Conservation (phyloP, 2,113 vertebrate genomes). For the Oncorhynchus masou region DNA sequence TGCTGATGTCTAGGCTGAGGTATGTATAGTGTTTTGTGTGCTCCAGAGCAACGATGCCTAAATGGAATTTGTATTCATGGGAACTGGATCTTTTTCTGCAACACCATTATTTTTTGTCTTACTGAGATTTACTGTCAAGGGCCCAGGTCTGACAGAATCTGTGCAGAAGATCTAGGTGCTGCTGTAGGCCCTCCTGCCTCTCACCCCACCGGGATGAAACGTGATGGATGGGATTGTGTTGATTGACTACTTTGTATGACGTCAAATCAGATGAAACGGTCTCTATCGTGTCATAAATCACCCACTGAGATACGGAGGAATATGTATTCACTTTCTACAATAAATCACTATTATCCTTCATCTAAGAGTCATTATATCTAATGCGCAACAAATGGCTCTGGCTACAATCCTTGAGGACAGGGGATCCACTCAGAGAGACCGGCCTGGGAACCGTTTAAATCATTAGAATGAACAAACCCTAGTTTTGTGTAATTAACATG, state of each 20-base stretch:
- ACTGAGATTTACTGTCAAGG: no score
- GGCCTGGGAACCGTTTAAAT: slow-evolving; percentile 9
- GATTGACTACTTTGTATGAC: slow-evolving; percentile 74
- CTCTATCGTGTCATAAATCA: slow-evolving; percentile 64
- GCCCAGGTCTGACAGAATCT: no score
- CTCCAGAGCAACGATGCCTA: no score
- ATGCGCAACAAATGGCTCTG: slow-evolving; percentile 59
- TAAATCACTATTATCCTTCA: slow-evolving; percentile 74
- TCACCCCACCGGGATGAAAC: slow-evolving; percentile 22
- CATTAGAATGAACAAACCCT: no score
- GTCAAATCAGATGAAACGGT: slow-evolving; percentile 73
- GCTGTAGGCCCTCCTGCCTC: not conserved
- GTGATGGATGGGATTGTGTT: slow-evolving; percentile 64
- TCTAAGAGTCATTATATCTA: slow-evolving; percentile 70
- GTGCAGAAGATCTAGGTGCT: no score
- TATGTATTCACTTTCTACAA: slow-evolving; percentile 67
- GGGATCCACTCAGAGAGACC: slow-evolving; percentile 22
- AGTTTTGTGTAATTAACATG: no score
- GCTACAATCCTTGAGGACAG: slow-evolving; percentile 67
- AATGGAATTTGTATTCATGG: no score
- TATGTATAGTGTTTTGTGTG: no score
- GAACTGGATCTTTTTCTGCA: no score
- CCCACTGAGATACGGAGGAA: slow-evolving; percentile 63
- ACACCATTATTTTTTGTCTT: no score
- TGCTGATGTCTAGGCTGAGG: no score